Evolutionary conservation across 1,140 invertebrate genomes (phyloP).

Genomic region (Eumaeus atala): DNA sequence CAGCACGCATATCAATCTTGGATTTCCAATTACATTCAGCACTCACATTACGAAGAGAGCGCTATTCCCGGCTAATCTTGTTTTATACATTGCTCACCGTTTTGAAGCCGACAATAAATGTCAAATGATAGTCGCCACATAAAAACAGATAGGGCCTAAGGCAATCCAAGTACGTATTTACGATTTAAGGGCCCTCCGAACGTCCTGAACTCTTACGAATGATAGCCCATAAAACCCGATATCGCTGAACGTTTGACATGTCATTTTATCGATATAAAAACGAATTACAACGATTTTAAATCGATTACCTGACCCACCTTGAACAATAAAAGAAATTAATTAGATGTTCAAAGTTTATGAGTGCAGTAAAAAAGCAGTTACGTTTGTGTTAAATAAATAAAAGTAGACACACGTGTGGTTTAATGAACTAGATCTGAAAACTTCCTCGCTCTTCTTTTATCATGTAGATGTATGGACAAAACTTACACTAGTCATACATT

Average conservation of each 20-base stretch:
- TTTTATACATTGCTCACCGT: conserved; percentile 9
- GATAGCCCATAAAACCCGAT: conserved; percentile 51
- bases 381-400: neutral
- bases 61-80: neutral
- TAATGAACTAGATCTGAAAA: too few species aligned
- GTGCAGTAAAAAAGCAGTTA: neutral
- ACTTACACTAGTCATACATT: too few species aligned
- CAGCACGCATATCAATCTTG: too few species aligned
- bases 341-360: neutral
- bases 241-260: conserved; percentile 56
- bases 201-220: conserved; percentile 45
- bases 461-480: too few species aligned
- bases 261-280: conserved; percentile 30
- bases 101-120: conserved; percentile 34
- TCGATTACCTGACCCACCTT: conserved; percentile 15
- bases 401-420: too few species aligned
- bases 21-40: too few species aligned
- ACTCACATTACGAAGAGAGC: too few species aligned
- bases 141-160: conserved; percentile 47
- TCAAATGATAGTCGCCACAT: conserved; percentile 42
- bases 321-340: conserved; percentile 1
- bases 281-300: conserved; percentile 21
- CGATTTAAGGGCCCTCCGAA: conserved; percentile 41
- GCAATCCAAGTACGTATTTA: conserved; percentile 48
- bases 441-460: too few species aligned